Evolutionary conservation across 2,888 invertebrate species (phyloP).

Genomic region (Taenaris catops): DNA sequence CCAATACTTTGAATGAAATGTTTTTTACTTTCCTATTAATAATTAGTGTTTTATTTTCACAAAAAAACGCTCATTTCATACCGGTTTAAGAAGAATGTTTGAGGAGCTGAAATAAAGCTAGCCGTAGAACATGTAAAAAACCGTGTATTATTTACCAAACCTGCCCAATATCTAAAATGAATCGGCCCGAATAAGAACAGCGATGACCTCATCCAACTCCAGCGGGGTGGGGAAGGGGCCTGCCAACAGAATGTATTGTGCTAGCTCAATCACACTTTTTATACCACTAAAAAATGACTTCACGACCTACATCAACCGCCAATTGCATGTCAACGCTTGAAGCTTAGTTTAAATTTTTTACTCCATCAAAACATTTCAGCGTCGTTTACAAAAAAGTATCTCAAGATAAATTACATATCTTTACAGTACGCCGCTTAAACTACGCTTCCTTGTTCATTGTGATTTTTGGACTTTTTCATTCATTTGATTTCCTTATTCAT

Average conservation of each 20-base stretch:
- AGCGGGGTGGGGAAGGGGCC: slow-evolving; percentile 24
- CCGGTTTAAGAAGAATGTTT: no score
- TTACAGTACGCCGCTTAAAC: no score
- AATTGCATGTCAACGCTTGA: slow-evolving; percentile 17
- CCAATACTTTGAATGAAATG: no score
- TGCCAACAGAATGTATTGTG: slow-evolving; percentile 24
- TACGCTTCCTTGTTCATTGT: no score
- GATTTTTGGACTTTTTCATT: no score
- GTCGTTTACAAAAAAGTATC: neutral
- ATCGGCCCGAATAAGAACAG: slow-evolving; percentile 24
- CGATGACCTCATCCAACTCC: slow-evolving; percentile 44
- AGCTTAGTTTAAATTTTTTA: slow-evolving; percentile 10
- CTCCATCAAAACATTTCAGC: neutral
- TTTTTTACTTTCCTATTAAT: no score
- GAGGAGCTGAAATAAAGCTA: no score
- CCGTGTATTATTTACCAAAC: slow-evolving; percentile 14
- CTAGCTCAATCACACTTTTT: slow-evolving; percentile 49
- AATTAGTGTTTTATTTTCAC: no score
- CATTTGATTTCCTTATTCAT: no score
- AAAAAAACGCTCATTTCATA: no score
- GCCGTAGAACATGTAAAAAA: no score
- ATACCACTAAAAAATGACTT: slow-evolving; percentile 42
- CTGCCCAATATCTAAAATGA: slow-evolving; percentile 21
- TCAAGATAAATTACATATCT: no score
- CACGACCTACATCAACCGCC: slow-evolving; percentile 69